Evolutionary conservation across 2,888 invertebrate species (phyloP).

Genomic region (Acrobasis suavella): DNA sequence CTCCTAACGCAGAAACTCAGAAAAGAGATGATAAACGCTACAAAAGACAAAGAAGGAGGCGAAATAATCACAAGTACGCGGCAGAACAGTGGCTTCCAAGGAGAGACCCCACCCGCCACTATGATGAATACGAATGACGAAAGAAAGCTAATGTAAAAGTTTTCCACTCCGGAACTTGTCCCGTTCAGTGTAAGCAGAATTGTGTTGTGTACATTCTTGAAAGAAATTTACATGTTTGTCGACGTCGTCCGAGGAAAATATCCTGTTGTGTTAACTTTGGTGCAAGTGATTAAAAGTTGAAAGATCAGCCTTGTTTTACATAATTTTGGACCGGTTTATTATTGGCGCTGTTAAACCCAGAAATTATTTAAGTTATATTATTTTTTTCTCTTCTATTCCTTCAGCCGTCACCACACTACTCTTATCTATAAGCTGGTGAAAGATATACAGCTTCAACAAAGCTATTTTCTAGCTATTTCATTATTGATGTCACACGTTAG

Average conservation of each 20-base stretch:
- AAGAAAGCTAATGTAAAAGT: conserved; percentile 23
- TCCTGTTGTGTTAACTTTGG: conserved; percentile 36
- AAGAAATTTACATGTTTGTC: conserved; percentile 32
- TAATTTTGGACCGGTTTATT: not conserved
- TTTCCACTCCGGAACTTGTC: conserved; percentile 20
- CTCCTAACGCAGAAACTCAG: conserved; percentile 7
- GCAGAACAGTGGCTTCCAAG: conserved; percentile 47
- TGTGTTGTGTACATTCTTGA: conserved; percentile 26
- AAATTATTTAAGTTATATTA: not conserved
- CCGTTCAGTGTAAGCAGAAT: conserved; percentile 17
- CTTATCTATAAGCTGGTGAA: not conserved
- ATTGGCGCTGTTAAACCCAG: not conserved
- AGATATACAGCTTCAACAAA: not conserved
- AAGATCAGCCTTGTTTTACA: conserved; percentile 36
- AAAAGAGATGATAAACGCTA: conserved; percentile 35
- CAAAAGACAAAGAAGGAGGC: conserved; percentile 42
- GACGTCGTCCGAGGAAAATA: conserved; percentile 30
- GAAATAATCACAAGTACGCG: conserved; percentile 40
- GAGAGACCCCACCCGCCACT: conserved; percentile 29
- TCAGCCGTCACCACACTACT: not conserved
- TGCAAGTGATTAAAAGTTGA: conserved; percentile 45
- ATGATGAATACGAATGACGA: conserved; percentile 37
- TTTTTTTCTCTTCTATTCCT: not conserved
- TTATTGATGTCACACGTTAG: not conserved
- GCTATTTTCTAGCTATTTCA: not conserved